Percentiles rank a stretch among this genome's conserved stretches.
Conservation (phyloP, 1,140 invertebrate species). For the Diabrotica virgifera region DNA sequence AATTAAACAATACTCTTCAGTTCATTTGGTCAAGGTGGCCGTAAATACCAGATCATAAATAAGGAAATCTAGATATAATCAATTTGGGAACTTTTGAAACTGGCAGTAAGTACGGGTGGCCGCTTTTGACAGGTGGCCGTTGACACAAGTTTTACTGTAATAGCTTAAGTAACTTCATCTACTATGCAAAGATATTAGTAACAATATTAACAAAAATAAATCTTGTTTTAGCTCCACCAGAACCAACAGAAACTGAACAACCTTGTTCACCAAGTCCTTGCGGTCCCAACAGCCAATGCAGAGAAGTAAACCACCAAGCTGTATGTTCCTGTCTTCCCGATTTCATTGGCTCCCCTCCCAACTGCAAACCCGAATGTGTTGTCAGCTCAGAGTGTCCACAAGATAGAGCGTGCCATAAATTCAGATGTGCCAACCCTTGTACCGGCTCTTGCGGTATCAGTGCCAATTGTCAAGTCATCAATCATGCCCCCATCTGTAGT, state of each 20-base stretch:
- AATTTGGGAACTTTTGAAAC: no score
- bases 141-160: no score
- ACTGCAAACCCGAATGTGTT: conserved; percentile 71
- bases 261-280: conserved; percentile 68
- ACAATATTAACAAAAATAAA: neutral
- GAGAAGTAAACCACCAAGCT: conserved; percentile 57
- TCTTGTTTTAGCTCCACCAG: conserved; percentile 44
- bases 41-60: no score
- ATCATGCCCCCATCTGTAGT: conserved; percentile 73
- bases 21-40: no score
- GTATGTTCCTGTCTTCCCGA: conserved; percentile 64
- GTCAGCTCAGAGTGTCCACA: conserved; percentile 69
- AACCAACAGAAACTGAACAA: conserved; percentile 48
- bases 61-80: no score
- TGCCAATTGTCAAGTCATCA: conserved; percentile 63
- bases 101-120: no score
- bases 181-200: neutral
- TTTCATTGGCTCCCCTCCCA: conserved; percentile 64
- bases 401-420: conserved; percentile 67
- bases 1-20: no score
- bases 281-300: conserved; percentile 66
- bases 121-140: no score
- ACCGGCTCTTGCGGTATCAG: conserved; percentile 65
- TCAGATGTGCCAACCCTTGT: conserved; percentile 71
- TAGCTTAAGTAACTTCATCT: no score